Evolutionary conservation across 2,113 vertebrate species (phyloP), one percentile per base, ranked within the genome.

Genomic region (Microtus ochrogaster): DNA sequence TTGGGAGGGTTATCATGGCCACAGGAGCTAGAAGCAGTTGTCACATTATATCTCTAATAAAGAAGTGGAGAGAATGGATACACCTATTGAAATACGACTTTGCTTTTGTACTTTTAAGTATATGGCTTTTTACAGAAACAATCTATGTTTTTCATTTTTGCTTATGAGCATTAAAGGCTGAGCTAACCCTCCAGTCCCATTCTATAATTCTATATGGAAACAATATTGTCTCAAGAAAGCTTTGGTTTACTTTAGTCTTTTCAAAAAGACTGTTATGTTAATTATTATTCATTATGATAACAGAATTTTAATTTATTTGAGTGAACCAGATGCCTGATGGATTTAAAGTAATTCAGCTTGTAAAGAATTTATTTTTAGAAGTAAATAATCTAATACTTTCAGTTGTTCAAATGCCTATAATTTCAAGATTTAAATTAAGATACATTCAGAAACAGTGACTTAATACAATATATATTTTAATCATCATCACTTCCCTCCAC

Each of bases 291-390:
- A 77, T 68, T 78, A 72, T 49, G 3, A 90, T 28, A 93, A 90
- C 3, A 63, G 58, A 47, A 3, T 22, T 92, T 58, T 83, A 55
- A 78, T 90, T 87, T 63, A 11, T 86, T 94, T 33, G 89, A 82
- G 44, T 77, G 84, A 89, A 44, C 7, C 61, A 52, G 55, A 66
- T 66, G 58, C 21, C n/a, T 91, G 79, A 49, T 95, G 47, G 12
- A 85, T 89, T 85, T 68, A 24, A 88, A 49, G 13, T 77, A 93
- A 68, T 63, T 93, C 41, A 91, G 73, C 73, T 78, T 66, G 52
- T 61, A 49, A 83, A 91, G 1, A 39, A 94, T 30, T 78, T 84
- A 82, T 26, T 81, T 85, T 92, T 39, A 94, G 44, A 66, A 85
- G 72, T 79, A 41, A 93, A 89, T 78, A 87, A 92, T 92, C n/a